These are phyloP conservation scores for Anguilla rostrata DNA, from an alignment of 2,113 vertebrate species.

Conservation along the genomic window DNA sequence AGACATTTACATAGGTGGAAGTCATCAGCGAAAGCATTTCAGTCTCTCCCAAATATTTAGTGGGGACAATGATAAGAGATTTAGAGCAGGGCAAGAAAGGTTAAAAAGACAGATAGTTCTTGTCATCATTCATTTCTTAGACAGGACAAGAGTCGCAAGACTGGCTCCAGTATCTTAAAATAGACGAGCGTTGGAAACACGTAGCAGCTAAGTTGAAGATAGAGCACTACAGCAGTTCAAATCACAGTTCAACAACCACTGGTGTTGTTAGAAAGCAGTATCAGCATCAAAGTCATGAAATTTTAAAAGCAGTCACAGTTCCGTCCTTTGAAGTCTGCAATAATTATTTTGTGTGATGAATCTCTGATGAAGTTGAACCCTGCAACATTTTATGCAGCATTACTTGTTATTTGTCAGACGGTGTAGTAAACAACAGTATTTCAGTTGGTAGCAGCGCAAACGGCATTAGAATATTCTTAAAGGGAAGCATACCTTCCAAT, in stretches of 20 bases:
- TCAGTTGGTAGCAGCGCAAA: not conserved
- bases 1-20: not conserved
- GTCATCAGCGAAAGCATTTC: constrained; percentile 35
- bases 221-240: constrained; percentile 52
- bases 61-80: constrained; percentile 63
- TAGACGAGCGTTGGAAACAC: constrained; percentile 66
- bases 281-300: constrained; percentile 57
- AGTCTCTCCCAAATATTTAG: constrained; percentile 50
- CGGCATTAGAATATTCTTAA: not conserved
- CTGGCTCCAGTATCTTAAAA: constrained; percentile 67
- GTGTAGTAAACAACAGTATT: constrained; percentile 2
- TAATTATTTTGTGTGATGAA: constrained; percentile 24
- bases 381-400: not conserved
- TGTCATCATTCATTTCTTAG: constrained; percentile 61
- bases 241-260: constrained; percentile 65
- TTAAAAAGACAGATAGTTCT: constrained; percentile 72
- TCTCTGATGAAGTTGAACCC: constrained; percentile 18
- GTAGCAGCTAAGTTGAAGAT: constrained; percentile 44
- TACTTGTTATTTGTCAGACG: not conserved
- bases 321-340: constrained; percentile 41
- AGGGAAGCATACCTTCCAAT: not conserved
- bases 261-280: constrained; percentile 56
- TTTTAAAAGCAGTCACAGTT: constrained; percentile 52
- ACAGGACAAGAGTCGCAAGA: constrained; percentile 54
- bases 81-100: constrained; percentile 62